These are phyloP conservation scores for Cydia pomonella DNA, from an alignment of 1,140 invertebrate species.

Conservation along the genomic window DNA sequence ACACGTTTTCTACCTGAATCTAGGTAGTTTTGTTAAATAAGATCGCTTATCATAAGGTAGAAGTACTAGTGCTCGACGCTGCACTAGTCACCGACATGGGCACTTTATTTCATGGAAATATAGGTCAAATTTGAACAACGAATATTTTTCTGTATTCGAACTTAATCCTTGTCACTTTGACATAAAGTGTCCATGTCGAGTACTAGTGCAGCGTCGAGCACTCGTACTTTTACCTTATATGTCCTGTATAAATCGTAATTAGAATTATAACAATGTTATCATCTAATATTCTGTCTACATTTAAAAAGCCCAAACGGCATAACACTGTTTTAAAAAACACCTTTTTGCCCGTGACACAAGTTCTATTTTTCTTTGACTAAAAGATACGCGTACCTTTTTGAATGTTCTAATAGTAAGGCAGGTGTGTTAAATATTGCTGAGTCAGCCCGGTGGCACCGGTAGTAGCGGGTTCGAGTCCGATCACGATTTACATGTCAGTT, in stretches of 20 bases:
- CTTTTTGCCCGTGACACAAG: neutral
- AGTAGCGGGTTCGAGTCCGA: slow-evolving; percentile 74
- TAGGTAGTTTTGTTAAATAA: slow-evolving; percentile 20
- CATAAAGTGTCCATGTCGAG: too few relatives aligned
- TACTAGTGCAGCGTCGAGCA: too few relatives aligned
- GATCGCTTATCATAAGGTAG: too few relatives aligned
- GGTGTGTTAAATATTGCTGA: slow-evolving; percentile 70
- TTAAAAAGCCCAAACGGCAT: neutral
- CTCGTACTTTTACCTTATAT: too few relatives aligned
- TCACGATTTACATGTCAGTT: slow-evolving; percentile 79
- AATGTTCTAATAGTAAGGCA: slow-evolving; percentile 48
- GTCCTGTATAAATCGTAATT: slow-evolving; percentile 14
- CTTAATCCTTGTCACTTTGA: too few relatives aligned
- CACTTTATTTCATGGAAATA: too few relatives aligned
- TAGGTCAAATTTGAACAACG: too few relatives aligned
- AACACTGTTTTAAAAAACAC: neutral
- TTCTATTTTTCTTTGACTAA: neutral
- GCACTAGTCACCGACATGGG: too few relatives aligned
- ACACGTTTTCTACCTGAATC: slow-evolving; percentile 15
- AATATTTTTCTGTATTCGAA: too few relatives aligned
- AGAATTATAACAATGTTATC: slow-evolving; percentile 28
- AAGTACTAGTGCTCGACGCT: too few relatives aligned
- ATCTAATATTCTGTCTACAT: neutral
- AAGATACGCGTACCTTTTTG: slow-evolving; percentile 1
- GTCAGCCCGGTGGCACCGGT: slow-evolving; percentile 75